A percentile compares a stretch with the other conserved stretches of the same genome.
Evolutionary conservation across 2,888 invertebrate genomes (phyloP).

Genomic region (Sclerodermus sp.): DNA sequence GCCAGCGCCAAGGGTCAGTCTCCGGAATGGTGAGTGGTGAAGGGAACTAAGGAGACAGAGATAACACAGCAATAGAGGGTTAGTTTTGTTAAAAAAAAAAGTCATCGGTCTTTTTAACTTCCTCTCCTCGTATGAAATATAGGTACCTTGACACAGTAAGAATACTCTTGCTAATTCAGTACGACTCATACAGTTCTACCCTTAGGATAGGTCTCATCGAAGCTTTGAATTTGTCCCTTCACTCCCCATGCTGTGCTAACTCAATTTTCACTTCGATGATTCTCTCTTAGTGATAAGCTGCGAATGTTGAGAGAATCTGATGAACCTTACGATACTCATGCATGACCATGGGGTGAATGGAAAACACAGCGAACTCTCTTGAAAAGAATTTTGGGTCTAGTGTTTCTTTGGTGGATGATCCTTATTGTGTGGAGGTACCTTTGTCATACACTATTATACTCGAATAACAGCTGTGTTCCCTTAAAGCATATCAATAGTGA

Average conservation of each 20-base stretch:
- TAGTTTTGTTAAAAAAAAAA: slow-evolving; percentile 21
- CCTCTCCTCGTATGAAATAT: slow-evolving; percentile 20
- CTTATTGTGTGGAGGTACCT: slow-evolving; percentile 34
- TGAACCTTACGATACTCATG: no score
- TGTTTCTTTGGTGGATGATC: slow-evolving; percentile 11
- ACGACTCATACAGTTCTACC: no score
- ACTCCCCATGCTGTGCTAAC: no score
- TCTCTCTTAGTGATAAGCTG: no score
- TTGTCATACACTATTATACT: slow-evolving; percentile 12
- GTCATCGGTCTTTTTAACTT: neutral
- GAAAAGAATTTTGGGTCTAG: no score
- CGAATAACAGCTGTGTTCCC: slow-evolving; percentile 5
- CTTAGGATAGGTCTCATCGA: no score
- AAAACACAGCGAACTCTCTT: no score
- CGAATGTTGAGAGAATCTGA: no score
- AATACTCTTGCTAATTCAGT: neutral
- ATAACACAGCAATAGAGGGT: slow-evolving; percentile 46
- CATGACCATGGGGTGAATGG: no score
- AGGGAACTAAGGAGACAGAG: slow-evolving; percentile 72
- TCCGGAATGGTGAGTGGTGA: slow-evolving; percentile 88
- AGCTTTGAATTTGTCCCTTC: no score
- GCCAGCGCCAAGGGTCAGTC: slow-evolving; percentile 89
- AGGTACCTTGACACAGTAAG: slow-evolving; percentile 31
- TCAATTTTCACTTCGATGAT: no score
- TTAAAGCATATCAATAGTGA: neutral